Conservation (phyloP, 2,888 invertebrate species). For the Phalangium opilio region DNA sequence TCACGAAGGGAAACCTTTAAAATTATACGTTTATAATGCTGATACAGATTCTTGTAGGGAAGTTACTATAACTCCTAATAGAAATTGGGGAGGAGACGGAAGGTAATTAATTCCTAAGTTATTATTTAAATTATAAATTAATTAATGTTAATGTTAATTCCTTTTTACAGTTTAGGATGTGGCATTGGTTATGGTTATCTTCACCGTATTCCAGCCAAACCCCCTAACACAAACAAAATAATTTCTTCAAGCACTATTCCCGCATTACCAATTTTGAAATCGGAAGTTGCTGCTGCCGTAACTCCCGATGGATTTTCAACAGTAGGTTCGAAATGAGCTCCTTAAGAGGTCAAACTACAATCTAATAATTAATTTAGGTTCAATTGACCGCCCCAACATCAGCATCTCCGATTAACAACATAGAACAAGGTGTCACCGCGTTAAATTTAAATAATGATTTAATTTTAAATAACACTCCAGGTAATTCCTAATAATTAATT, state of each 20-base stretch:
- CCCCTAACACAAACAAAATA: slow-evolving; percentile 6
- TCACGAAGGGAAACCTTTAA: slow-evolving; percentile 82
- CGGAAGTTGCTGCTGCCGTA: slow-evolving; percentile 2
- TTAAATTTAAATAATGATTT: slow-evolving; percentile 4
- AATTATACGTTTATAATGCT: slow-evolving; percentile 93
- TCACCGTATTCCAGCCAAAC: slow-evolving; percentile 77
- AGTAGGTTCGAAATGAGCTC: no score
- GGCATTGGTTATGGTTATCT: slow-evolving; percentile 99
- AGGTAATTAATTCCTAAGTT: slow-evolving; percentile 35
- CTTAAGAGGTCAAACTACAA: no score
- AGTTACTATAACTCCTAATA: slow-evolving; percentile 82
- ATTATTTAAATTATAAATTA: background rate
- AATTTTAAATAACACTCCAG: no score
- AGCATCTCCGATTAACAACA: background rate
- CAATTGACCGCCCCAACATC: background rate
- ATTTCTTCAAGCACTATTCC: slow-evolving; percentile 5
- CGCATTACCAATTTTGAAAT: slow-evolving; percentile 7
- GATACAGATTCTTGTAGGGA: slow-evolving; percentile 86
- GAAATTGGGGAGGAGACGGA: slow-evolving; percentile 92
- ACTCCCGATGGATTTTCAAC: slow-evolving; percentile 19
- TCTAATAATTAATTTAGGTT: background rate
- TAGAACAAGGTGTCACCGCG: background rate
- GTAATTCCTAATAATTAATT: no score
- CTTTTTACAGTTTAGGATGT: slow-evolving; percentile 83
- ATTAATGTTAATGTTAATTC: no score